phyloP scores from a whole-genome alignment of 2,797 vertebrate genomes.

The Setipinna tenuifilis region DNA sequence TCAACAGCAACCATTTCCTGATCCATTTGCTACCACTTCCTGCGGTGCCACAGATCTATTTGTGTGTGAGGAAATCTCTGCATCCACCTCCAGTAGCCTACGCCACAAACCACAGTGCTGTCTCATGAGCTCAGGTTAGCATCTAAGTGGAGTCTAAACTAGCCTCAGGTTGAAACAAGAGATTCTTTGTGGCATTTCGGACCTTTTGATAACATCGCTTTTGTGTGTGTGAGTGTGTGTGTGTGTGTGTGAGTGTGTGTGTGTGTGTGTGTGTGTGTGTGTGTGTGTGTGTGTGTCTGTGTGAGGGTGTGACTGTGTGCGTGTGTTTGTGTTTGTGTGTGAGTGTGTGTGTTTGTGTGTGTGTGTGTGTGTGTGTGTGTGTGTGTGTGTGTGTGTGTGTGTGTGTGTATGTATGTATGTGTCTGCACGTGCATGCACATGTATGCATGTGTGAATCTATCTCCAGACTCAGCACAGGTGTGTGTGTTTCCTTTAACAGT shows the following conservation, averaged over 20 bases:
- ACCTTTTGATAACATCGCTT: not conserved
- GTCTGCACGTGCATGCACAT: not conserved
- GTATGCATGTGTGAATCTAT: no score
- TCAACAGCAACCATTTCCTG: not conserved
- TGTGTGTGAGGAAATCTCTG: not conserved
- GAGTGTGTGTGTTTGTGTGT: not conserved
- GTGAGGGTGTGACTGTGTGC: not conserved
- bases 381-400: not conserved
- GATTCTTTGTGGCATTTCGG: not conserved
- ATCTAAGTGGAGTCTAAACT: not conserved
- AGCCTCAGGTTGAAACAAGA: not conserved
- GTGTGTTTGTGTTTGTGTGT: not conserved
- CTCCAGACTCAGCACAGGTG: no score
- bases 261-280: not conserved
- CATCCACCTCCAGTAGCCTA: not conserved
- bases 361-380: not conserved
- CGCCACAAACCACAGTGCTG: constrained; percentile 1
- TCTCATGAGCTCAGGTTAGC: not conserved
- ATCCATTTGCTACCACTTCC: not conserved
- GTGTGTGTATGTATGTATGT: not conserved
- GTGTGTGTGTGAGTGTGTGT: not conserved
- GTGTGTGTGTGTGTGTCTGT: not conserved
- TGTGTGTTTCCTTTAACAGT: no score
- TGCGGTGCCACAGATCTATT: not conserved
- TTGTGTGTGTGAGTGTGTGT: constrained; percentile 22